Conservation (phyloP, 1,140 invertebrate genomes). For the Druon quercuslanigerum region DNA sequence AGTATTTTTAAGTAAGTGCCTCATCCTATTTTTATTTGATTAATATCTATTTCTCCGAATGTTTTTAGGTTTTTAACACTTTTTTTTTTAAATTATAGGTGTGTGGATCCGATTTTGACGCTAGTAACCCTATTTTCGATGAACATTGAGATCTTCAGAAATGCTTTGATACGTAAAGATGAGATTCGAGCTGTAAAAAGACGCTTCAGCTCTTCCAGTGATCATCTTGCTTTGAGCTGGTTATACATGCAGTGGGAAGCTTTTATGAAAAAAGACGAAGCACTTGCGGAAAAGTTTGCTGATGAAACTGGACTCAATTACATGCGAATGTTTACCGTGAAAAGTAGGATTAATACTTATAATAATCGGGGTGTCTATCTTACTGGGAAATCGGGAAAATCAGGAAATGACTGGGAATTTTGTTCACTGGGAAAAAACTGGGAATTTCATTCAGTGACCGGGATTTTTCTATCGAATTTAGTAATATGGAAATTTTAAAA, state of each 20-base stretch:
- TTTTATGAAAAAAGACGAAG: conserved; percentile 47
- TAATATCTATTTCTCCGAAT: conserved; percentile 1
- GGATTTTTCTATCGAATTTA: too few species aligned
- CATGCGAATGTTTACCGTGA: conserved; percentile 69
- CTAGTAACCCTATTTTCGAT: conserved; percentile 62
- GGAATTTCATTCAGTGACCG: too few species aligned
- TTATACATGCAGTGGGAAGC: conserved; percentile 73
- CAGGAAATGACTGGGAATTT: too few species aligned
- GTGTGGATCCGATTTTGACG: conserved; percentile 68
- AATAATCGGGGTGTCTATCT: too few species aligned
- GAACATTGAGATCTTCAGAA: conserved; percentile 59
- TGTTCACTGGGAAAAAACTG: too few species aligned
- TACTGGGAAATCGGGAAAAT: too few species aligned
- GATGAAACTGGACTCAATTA: conserved; percentile 63
- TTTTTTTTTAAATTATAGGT: conserved; percentile 60
- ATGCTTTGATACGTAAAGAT: conserved; percentile 55
- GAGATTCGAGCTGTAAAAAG: conserved; percentile 73
- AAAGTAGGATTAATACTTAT: conserved; percentile 61
- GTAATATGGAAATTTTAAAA: too few species aligned
- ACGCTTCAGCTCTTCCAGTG: conserved; percentile 74
- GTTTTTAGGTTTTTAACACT: not conserved
- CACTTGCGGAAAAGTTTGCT: conserved; percentile 63
- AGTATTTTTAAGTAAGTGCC: conserved; percentile 73
- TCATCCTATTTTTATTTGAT: conserved; percentile 19
- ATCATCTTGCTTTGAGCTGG: conserved; percentile 76